Base-by-base conservation (phyloP, 2,888 invertebrate genomes). In the Parthenolecanium corni region DNA sequence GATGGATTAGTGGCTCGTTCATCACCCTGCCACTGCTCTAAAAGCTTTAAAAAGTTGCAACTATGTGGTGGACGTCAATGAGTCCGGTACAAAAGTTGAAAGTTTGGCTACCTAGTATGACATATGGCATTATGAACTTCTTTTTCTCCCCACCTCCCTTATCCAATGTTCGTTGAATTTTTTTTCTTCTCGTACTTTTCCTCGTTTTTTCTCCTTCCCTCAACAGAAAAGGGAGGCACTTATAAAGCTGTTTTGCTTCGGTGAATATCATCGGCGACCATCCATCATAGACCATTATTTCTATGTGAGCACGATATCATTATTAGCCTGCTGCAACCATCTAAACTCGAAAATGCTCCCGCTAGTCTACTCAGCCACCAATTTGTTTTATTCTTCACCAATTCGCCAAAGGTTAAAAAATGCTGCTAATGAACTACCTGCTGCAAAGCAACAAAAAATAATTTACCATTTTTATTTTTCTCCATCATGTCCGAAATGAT, bases 21-120 rank as follows among this genome's bases (percentile, higher is more conserved):
- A 58, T 58, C 58, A 58, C 46, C 20, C 36, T 31, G 49, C 49
- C 49, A 23, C 25, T 20, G n/a, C 38, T n/a, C 46, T 58, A 58
- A 58, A 58, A 58, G 58, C 58, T 58, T 47, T 58, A 58, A 58
- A 58, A 58, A 58, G 49, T 58, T 58, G 18, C 47, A 46, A 31
- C 38, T 49, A 9, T 31, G 23, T 56, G 38, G 31, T 58, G 58
- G 58, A 58, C 49, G 58, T 58, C 49, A 44, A 11, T 31, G 58
- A 49, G 36, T 49, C 20, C 18, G 56, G 21, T 16, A n/a, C 11
- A 36, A 47, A 54, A 58, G 58, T 58, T 47, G 36, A 31, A 49
- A 47, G 49, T 47, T n/a, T 11, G 49, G 31, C 36, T 46, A 31
- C 49, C 21, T 47, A 31, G 49, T 58, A 47, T 58, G 58, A 58